Conservation (phyloP, 1,140 invertebrate genomes). For the Ctenoplectra terminalis region DNA sequence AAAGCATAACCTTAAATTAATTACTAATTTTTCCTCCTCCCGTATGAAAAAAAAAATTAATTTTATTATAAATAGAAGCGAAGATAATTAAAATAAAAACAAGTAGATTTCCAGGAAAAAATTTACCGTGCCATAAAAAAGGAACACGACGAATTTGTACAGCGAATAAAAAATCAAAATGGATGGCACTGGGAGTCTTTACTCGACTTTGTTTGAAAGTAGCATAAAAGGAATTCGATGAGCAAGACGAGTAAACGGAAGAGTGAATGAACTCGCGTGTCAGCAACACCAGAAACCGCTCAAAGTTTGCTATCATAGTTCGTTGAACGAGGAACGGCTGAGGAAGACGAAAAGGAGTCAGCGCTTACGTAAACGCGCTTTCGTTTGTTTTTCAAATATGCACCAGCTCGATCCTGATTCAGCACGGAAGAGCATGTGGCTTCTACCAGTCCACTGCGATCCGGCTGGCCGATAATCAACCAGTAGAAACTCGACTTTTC, state of each 20-base stretch:
- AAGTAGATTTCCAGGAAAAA: too few relatives aligned
- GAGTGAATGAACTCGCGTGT: constrained; percentile 32
- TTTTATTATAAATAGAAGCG: too few relatives aligned
- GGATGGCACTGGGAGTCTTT: too few relatives aligned
- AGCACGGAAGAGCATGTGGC: constrained; percentile 17
- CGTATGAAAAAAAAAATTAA: too few relatives aligned
- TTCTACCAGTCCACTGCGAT: background rate
- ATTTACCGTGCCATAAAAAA: too few relatives aligned
- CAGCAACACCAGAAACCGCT: background rate
- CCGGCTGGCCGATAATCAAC: background rate
- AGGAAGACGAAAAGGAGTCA: constrained; percentile 31
- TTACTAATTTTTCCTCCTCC: too few relatives aligned
- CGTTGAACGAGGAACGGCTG: constrained; percentile 34
- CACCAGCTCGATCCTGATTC: constrained; percentile 27
- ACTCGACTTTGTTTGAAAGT: too few relatives aligned
- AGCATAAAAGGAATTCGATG: background rate
- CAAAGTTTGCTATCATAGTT: constrained; percentile 32
- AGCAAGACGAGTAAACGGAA: background rate
- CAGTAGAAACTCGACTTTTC: constrained; percentile 20
- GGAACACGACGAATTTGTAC: too few relatives aligned
- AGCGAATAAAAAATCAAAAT: too few relatives aligned
- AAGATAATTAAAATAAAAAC: too few relatives aligned
- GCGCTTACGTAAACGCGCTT: constrained; percentile 42
- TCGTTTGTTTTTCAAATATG: constrained; percentile 47
- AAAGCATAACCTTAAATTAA: too few relatives aligned